A percentile compares a stretch with the other conserved stretches of the same genome.
These are phyloP conservation scores for Apodemus sylvaticus DNA, from an alignment of 2,113 vertebrate genomes.

Conservation along the genomic window DNA sequence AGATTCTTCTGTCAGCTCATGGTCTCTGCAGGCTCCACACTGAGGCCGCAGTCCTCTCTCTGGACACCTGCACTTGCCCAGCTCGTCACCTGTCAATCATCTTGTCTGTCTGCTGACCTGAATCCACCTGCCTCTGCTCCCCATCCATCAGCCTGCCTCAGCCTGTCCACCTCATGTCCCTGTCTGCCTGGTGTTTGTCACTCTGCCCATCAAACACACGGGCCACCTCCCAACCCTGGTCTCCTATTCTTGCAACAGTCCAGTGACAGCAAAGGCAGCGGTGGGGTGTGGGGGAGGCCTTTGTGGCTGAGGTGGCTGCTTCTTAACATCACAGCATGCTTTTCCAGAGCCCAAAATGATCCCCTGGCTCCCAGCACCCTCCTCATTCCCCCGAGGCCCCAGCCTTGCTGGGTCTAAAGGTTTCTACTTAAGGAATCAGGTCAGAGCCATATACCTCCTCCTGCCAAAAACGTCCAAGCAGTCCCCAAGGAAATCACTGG, in stretches of 20 bases:
- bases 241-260: not conserved
- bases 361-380: not conserved
- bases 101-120: conserved; percentile 74
- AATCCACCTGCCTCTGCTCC: conserved; percentile 54
- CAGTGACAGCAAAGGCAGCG: not conserved
- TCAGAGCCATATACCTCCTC: conserved; percentile 58
- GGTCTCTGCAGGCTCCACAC: not conserved
- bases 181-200: conserved; percentile 46
- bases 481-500: conserved; percentile 75
- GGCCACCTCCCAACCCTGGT: not conserved
- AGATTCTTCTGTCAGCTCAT: not conserved
- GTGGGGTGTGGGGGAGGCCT: not conserved
- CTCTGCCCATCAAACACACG: conserved; percentile 45
- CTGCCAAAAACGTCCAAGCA: conserved; percentile 68
- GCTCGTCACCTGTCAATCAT: conserved; percentile 65
- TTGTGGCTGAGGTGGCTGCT: not conserved
- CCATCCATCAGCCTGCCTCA: conserved; percentile 64
- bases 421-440: conserved; percentile 50
- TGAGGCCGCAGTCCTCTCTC: not conserved
- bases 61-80: not conserved
- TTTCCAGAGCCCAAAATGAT: not conserved
- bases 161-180: conserved; percentile 45
- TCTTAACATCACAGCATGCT: not conserved
- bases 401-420: not conserved
- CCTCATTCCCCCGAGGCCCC: not conserved